Percentiles rank a stretch among this genome's conserved stretches.
phyloP scores from a whole-genome alignment of 2,113 vertebrate genomes.

The Aepyceros melampus region DNA sequence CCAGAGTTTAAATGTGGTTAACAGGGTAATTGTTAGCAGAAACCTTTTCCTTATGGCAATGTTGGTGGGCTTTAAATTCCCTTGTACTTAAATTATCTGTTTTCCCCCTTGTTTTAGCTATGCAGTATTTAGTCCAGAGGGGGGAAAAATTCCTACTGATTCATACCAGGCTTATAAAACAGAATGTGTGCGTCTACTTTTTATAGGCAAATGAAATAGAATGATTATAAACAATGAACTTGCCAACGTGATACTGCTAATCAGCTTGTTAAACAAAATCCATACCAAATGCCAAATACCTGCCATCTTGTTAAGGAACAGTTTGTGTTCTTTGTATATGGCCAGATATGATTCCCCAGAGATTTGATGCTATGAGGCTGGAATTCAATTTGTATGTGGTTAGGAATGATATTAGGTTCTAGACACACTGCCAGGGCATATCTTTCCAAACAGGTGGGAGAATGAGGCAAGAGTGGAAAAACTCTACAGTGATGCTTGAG shows the following conservation, averaged over 20 bases:
- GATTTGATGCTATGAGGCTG: background rate
- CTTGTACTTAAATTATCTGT: conserved; percentile 3
- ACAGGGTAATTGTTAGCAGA: conserved; percentile 27
- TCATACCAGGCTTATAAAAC: conserved; percentile 38
- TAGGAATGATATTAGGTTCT: conserved; percentile 46
- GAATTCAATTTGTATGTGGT: background rate
- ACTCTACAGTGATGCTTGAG: background rate
- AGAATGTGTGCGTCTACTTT: conserved; percentile 12
- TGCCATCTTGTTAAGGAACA: background rate
- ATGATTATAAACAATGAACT: background rate
- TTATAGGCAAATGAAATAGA: background rate
- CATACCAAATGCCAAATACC: background rate
- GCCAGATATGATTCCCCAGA: background rate
- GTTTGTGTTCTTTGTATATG: conserved; percentile 18
- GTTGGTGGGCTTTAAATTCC: conserved; percentile 12
- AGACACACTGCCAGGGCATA: conserved; percentile 10
- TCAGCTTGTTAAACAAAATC: background rate
- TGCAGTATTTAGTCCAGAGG: background rate
- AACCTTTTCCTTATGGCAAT: background rate
- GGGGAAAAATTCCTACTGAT: background rate
- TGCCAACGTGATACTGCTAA: background rate
- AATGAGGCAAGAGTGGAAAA: conserved; percentile 34
- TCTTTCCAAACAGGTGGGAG: conserved; percentile 37
- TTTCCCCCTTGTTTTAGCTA: background rate
- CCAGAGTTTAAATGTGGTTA: background rate